Evolutionary conservation across 2,113 vertebrate species (phyloP).

Genomic region (Pedetes capensis): DNA sequence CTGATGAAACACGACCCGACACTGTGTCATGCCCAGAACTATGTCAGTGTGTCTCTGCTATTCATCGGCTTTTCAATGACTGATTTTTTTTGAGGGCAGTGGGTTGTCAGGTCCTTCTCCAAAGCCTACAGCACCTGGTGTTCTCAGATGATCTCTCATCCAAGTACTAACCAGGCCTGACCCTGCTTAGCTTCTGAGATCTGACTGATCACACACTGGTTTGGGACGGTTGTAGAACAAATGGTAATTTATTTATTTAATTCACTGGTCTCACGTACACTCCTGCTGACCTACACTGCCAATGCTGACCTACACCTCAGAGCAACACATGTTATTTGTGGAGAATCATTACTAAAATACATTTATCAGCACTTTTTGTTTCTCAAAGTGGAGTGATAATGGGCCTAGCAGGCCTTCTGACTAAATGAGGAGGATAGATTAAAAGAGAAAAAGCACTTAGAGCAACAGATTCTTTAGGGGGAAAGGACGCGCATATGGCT

Average conservation of each 20-base stretch:
- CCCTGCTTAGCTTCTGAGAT: too few relatives aligned
- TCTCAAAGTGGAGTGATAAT: slow-evolving; percentile 78
- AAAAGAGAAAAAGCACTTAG: slow-evolving; percentile 67
- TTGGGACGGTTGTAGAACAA: too few relatives aligned
- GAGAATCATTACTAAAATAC: slow-evolving; percentile 74
- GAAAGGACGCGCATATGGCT: slow-evolving; percentile 39
- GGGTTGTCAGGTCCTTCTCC: too few relatives aligned
- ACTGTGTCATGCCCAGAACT: too few relatives aligned
- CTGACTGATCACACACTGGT: too few relatives aligned
- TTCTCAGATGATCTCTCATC: too few relatives aligned
- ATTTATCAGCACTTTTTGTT: slow-evolving; percentile 72
- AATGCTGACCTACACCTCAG: neutral
- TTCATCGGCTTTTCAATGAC: too few relatives aligned
- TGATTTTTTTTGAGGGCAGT: too few relatives aligned
- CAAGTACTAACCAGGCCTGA: too few relatives aligned
- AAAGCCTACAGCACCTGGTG: too few relatives aligned
- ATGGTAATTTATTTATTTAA: neutral
- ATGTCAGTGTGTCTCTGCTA: too few relatives aligned
- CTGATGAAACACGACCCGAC: too few relatives aligned
- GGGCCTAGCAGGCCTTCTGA: slow-evolving; percentile 74
- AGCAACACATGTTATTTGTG: neutral
- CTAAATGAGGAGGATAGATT: slow-evolving; percentile 76
- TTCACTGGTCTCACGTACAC: neutral
- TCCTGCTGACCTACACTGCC: neutral
- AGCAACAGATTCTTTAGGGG: slow-evolving; percentile 71